These are phyloP conservation scores for Asbolus verrucosus DNA, from an alignment of 1,140 invertebrate genomes.

Conservation along the genomic window DNA sequence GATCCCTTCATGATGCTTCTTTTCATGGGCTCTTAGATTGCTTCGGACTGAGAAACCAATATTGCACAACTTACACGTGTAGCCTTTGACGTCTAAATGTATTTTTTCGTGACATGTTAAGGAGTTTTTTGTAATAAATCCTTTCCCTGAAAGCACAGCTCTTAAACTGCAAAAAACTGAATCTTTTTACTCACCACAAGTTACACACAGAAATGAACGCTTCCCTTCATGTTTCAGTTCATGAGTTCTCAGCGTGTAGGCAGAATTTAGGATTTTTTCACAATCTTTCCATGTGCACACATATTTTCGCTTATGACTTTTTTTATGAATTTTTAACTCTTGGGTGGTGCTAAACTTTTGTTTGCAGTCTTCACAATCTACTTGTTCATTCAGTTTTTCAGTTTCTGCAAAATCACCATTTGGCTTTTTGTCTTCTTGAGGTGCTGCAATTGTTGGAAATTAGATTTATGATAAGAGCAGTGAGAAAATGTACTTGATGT, in stretches of 20 bases:
- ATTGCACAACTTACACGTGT: slow-evolving; percentile 51
- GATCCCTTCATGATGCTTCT: slow-evolving; percentile 53
- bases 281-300: slow-evolving; percentile 47
- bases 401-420: too few species aligned
- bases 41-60: slow-evolving; percentile 52
- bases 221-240: slow-evolving; percentile 48
- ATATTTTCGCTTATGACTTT: slow-evolving; percentile 35
- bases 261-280: slow-evolving; percentile 40
- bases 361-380: slow-evolving; percentile 18
- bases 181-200: slow-evolving; percentile 47
- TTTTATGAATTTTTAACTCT: neutral
- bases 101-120: slow-evolving; percentile 56
- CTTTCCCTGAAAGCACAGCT: slow-evolving; percentile 44
- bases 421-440: too few species aligned
- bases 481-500: too few species aligned
- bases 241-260: slow-evolving; percentile 47
- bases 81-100: slow-evolving; percentile 49
- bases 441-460: too few species aligned
- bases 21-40: slow-evolving; percentile 52
- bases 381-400: too few species aligned
- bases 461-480: too few species aligned
- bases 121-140: slow-evolving; percentile 52
- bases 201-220: slow-evolving; percentile 53
- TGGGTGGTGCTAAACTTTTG: neutral
- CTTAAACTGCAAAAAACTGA: neutral